Evolutionary conservation across 2,888 invertebrate genomes (phyloP), one percentile per base, ranked within the genome.

Genomic region (Palloptera scutellata): DNA sequence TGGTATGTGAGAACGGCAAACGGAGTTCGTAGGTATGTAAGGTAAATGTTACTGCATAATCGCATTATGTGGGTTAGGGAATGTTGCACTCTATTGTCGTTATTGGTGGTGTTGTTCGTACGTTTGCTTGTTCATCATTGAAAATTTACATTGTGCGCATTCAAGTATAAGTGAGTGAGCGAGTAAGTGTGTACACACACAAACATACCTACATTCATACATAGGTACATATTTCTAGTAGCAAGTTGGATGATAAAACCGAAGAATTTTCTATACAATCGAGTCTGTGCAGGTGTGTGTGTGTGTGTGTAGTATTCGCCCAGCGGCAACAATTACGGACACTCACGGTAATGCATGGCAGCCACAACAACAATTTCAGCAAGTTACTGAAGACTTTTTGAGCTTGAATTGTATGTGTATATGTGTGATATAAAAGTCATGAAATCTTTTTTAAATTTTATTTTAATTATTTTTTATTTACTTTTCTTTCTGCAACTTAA

Each of bases 401-500:
- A 30, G 41, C 12, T 55, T 53, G 58, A 41, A 41, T 30, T 53
- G 30, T 30, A 30, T 30, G 30, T 30, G 30, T 30, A 30, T 30
- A 6, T 30, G 30, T 30, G 3, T 30, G 51, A 12, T 19, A 53
- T 19, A 52, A 12, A 58, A 41, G 41, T 58, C 40, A 58, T 13
- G 58, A 8, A 54, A 54, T 8, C 10, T 41, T 59, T 30, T 30
- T 13, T 19, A 4, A 11, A 55, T 30, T 19, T 55, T 20, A 10
- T n/a, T 30, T 55, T 30, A 19, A 20, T 30, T 54, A 17, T 3
- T 55, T 20, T 30, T 55, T 48, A 11, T 30, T 55, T 48, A 11
- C 48, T 48, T 13, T 15, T 30, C 41, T 42, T 66, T 70, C 72
- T 70, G 64, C 74, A 78, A 76, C 76, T 77, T 74, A 77, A 77